Evolutionary conservation across 2,888 invertebrate species (phyloP).

Genomic region (Epinotia bilunana): DNA sequence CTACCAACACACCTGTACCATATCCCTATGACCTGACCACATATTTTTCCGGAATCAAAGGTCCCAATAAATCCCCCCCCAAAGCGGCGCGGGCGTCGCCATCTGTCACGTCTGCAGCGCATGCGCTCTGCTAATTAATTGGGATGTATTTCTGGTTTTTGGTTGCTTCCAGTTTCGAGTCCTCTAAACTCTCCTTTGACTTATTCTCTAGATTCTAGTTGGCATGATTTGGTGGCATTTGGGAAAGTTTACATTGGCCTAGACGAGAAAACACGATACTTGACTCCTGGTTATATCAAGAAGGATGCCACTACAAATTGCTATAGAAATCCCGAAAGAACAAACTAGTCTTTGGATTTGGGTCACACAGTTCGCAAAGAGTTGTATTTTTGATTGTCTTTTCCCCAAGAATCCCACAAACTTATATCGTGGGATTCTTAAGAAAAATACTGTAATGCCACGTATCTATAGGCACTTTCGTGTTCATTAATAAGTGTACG

Average conservation of each 20-base stretch:
- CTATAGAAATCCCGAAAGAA: neutral
- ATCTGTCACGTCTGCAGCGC: slow-evolving; percentile 75
- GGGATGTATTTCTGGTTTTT: slow-evolving; percentile 24
- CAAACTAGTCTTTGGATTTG: neutral
- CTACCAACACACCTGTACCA: neutral
- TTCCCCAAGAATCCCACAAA: neutral
- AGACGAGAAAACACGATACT: neutral
- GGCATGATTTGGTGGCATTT: neutral
- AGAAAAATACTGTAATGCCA: neutral
- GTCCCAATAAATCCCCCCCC: slow-evolving; percentile 71
- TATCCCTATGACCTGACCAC: neutral
- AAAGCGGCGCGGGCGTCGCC: slow-evolving; percentile 76
- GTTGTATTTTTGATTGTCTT: neutral
- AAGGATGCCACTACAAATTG: neutral
- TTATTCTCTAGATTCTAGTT: neutral
- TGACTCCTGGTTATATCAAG: neutral
- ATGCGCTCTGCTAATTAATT: slow-evolving; percentile 70
- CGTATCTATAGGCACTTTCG: neutral
- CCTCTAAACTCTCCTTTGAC: neutral
- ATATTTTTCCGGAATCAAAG: slow-evolving; percentile 32
- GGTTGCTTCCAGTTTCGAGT: neutral
- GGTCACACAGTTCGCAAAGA: neutral
- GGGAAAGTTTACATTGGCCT: neutral
- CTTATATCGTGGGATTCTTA: neutral
- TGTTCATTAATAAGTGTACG: too few relatives aligned